Percentiles rank a stretch among this genome's conserved stretches.
phyloP scores from a whole-genome alignment of 2,113 vertebrate species.

The Dolichotis patagonum region DNA sequence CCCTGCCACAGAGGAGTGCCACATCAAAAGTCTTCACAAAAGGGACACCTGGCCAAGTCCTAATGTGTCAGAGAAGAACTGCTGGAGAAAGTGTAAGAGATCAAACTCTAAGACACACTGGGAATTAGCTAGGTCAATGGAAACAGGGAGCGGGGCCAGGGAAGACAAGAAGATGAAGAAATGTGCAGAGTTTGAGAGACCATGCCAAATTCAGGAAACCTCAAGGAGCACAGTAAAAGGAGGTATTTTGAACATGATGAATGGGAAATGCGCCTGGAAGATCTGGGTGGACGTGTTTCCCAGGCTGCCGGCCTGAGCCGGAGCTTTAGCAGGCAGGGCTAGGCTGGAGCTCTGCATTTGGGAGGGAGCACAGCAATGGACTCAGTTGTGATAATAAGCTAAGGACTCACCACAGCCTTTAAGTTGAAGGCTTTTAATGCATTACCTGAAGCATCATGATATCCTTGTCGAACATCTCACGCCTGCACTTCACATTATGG shows the following conservation, averaged over 20 bases:
- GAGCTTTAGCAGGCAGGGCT: background rate
- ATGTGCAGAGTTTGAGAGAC: background rate
- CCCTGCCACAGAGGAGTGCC: background rate
- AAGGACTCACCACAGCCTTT: background rate
- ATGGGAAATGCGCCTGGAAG: background rate
- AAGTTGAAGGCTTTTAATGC: conserved; percentile 50
- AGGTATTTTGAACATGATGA: background rate
- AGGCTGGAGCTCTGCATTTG: background rate
- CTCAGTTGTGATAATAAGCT: background rate
- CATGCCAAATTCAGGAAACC: background rate
- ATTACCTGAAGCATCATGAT: conserved; percentile 96
- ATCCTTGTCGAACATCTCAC: conserved; percentile 99
- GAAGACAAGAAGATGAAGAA: background rate
- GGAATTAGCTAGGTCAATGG: background rate
- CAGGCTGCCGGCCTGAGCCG: background rate
- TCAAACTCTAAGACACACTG: background rate
- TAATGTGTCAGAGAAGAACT: background rate
- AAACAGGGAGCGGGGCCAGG: background rate
- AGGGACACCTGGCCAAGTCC: background rate
- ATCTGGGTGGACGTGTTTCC: background rate
- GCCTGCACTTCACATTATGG: conserved; percentile 98
- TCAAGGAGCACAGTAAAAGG: background rate
- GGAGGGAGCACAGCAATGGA: background rate
- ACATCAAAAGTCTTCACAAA: background rate
- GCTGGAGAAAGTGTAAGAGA: background rate